Evolutionary conservation across 2,888 invertebrate genomes (phyloP).

Genomic region (Pharmacophagus antenor): DNA sequence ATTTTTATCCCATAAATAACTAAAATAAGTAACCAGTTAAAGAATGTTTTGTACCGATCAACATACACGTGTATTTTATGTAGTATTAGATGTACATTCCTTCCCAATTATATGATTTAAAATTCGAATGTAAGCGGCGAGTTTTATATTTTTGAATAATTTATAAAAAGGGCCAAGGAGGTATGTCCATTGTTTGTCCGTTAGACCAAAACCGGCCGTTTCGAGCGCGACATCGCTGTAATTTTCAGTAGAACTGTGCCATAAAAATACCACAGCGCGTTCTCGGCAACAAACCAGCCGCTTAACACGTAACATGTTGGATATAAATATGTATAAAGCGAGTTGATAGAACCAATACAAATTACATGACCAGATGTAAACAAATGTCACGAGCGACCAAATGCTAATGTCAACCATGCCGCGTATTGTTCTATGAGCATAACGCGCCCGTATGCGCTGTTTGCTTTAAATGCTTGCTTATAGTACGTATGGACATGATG

Average conservation of each 20-base stretch:
- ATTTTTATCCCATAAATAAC: too few relatives aligned
- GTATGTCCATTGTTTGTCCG: conserved; percentile 19
- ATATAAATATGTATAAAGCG: conserved; percentile 22
- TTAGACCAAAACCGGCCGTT: conserved; percentile 13
- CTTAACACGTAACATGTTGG: conserved; percentile 23
- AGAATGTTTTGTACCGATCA: neutral
- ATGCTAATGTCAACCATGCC: conserved; percentile 44
- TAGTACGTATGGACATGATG: conserved; percentile 51
- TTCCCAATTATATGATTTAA: neutral
- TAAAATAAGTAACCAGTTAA: neutral
- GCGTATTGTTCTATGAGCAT: conserved; percentile 30
- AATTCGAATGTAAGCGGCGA: neutral
- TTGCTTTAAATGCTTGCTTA: conserved; percentile 49
- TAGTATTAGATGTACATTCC: neutral
- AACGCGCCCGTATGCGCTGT: conserved; percentile 39
- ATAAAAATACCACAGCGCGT: conserved; percentile 29
- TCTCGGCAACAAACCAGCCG: conserved; percentile 17
- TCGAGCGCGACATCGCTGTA: conserved; percentile 14
- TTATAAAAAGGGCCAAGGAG: conserved; percentile 20
- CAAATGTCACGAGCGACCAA: conserved; percentile 44
- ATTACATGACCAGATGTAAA: conserved; percentile 36
- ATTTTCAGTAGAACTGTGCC: conserved; percentile 28
- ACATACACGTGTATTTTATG: neutral
- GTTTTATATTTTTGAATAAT: conserved; percentile 4
- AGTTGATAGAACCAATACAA: conserved; percentile 26